Evolutionary conservation across 2,797 vertebrate species (phyloP).

Genomic region (Megalops cyprinoides): DNA sequence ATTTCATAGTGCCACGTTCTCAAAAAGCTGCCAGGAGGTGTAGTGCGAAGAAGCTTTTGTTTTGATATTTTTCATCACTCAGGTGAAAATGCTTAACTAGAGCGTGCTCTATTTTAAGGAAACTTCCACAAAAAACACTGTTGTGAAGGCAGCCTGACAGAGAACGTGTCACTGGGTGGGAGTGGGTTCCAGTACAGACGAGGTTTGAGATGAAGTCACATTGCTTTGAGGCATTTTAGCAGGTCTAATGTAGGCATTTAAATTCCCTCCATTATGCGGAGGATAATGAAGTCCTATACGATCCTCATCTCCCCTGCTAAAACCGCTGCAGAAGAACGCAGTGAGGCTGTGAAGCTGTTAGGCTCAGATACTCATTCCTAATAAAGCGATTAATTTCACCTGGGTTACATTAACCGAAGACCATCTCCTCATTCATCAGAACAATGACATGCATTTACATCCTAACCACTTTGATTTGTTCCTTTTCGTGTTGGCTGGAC

Average conservation of each 20-base stretch:
- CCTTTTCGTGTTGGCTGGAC: not conserved
- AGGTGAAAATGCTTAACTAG: too few relatives aligned
- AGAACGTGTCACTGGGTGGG: too few relatives aligned
- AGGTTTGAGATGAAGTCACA: too few relatives aligned
- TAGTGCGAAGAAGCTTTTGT: too few relatives aligned
- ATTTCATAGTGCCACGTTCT: not conserved
- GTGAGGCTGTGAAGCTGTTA: not conserved
- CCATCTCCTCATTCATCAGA: conserved; percentile 15
- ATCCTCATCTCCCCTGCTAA: conserved; percentile 19
- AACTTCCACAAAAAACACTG: too few relatives aligned
- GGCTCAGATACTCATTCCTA: not conserved
- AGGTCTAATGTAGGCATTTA: not conserved
- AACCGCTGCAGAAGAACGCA: not conserved
- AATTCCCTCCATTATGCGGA: not conserved
- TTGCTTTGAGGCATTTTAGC: too few relatives aligned
- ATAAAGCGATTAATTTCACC: not conserved
- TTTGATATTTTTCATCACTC: too few relatives aligned
- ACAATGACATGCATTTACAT: not conserved
- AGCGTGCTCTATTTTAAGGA: too few relatives aligned
- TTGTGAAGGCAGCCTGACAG: too few relatives aligned
- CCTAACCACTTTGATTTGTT: conserved; percentile 14
- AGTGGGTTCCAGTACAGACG: too few relatives aligned
- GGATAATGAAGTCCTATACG: not conserved
- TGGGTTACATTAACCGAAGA: not conserved
- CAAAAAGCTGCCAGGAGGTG: too few relatives aligned